Evolutionary conservation across 2,113 vertebrate genomes (phyloP), one percentile per base, ranked within the genome.

Genomic region (Pampusana beccarii): DNA sequence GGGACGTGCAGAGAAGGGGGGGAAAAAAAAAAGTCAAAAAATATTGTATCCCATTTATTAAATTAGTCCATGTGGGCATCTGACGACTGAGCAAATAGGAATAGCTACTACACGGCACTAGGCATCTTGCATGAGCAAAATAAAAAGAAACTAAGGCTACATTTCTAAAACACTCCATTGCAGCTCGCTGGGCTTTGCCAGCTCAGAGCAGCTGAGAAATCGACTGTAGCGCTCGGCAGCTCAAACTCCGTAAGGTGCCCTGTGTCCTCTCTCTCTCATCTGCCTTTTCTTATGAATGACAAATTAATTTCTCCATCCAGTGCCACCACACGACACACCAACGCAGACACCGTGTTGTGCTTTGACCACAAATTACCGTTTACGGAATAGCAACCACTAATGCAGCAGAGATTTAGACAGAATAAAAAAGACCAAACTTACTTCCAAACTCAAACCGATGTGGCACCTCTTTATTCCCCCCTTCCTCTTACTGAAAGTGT

Each of bases 41-140:
- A 77, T 34, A 75, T 7, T n/a, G 46, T 78, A 95, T 69, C 82
- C 44, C 50, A 85, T 95, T 95, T 94, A 97, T 93, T 94, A 94
- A 93, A 94, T 94, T 81, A 88, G 57, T 53, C 88, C 66, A 50
- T 57, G 40, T 13, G 23, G 61, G 25, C 86, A 87, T 90, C 78
- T 50, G 54, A 73, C 82, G 88, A 84, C 81, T 85, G 75, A 93
- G 74, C 34, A 96, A 95, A 95, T 1, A 95, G 38, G 29, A 71
- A 53, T 16, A 88, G 62, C 31, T 84, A 36, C 71, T 69, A 71
- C 67, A 75, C 92, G 84, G 48, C 50, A 82, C 40, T 4, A 34
- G 42, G 24, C 10, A 66, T 24, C n/a, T 34, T 58, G 33, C 48
- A 62, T 10, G 53, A 67, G 19, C 38, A 19, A 73, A 80, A 88